Percentiles rank a stretch among this genome's conserved stretches.
These are phyloP conservation scores for Brassicogethes aeneus DNA, from an alignment of 2,888 invertebrate species.

Conservation along the genomic window DNA sequence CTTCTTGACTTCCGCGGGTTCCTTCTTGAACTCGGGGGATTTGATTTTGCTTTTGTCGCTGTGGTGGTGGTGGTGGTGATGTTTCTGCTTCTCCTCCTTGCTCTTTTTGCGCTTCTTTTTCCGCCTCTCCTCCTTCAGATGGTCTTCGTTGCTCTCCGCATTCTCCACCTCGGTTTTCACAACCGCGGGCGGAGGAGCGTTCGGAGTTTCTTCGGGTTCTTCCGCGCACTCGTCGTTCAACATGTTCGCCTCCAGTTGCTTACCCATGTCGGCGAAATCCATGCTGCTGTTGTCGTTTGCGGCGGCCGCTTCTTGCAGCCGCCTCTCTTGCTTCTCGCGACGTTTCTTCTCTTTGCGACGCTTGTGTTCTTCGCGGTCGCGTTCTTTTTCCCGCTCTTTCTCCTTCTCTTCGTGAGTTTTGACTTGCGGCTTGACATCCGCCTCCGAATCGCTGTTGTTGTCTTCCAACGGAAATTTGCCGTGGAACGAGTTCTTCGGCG, in stretches of 20 bases:
- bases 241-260: slow-evolving; percentile 72
- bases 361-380: slow-evolving; percentile 46
- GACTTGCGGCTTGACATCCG: slow-evolving; percentile 24
- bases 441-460: slow-evolving; percentile 47
- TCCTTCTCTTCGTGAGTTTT: slow-evolving; percentile 17
- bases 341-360: slow-evolving; percentile 46
- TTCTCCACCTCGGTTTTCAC: slow-evolving; percentile 43
- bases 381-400: slow-evolving; percentile 28
- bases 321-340: slow-evolving; percentile 38
- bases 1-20: slow-evolving; percentile 7
- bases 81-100: slow-evolving; percentile 65
- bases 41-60: slow-evolving; percentile 44
- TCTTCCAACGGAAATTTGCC: slow-evolving; percentile 30
- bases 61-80: slow-evolving; percentile 59
- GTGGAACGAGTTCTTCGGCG: slow-evolving; percentile 22
- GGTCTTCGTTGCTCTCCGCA: slow-evolving; percentile 23
- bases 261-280: slow-evolving; percentile 72
- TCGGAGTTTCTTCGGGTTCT: slow-evolving; percentile 14
- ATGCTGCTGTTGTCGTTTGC: slow-evolving; percentile 63
- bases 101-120: slow-evolving; percentile 80
- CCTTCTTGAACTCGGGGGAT: slow-evolving; percentile 30
- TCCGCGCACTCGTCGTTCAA: slow-evolving; percentile 56
- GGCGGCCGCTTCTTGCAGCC: slow-evolving; percentile 41
- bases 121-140: slow-evolving; percentile 48
- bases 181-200: no score